Percentiles rank a stretch among this genome's conserved stretches.
These are phyloP conservation scores for Brotula barbata DNA, from an alignment of 2,797 vertebrate genomes.

Conservation along the genomic window DNA sequence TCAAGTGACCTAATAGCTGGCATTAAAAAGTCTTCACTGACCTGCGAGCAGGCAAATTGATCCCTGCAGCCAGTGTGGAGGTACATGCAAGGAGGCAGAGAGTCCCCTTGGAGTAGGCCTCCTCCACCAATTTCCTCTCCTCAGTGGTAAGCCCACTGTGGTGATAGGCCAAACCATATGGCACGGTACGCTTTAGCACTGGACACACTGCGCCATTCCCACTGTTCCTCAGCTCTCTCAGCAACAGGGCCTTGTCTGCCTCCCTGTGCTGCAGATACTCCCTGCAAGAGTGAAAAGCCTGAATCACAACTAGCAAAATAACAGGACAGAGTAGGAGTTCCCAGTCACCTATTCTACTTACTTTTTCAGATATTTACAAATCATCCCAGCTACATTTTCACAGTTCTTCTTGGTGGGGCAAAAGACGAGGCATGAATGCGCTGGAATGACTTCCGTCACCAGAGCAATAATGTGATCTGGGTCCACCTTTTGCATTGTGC, in stretches of 20 bases:
- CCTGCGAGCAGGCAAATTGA: conserved; percentile 96
- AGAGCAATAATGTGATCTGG: conserved; percentile 92
- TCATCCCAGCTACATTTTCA: conserved; percentile 93
- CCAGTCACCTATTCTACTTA: conserved; percentile 64
- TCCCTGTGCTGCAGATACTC: conserved; percentile 78
- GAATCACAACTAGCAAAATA: background rate
- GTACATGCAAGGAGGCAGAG: conserved; percentile 94
- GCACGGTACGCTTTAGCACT: conserved; percentile 83
- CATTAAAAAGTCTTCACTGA: conserved; percentile 36
- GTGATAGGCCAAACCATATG: conserved; percentile 91
- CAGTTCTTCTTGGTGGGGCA: conserved; percentile 98
- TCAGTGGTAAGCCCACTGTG: conserved; percentile 92
- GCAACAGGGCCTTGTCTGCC: conserved; percentile 81
- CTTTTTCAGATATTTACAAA: conserved; percentile 92
- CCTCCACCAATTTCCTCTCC: conserved; percentile 90
- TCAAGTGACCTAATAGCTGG: background rate
- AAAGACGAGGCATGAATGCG: conserved; percentile 92
- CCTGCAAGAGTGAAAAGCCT: conserved; percentile 65
- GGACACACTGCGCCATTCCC: conserved; percentile 87
- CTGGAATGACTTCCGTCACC: conserved; percentile 93
- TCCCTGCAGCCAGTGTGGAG: conserved; percentile 92
- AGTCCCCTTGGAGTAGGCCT: conserved; percentile 86
- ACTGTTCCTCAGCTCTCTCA: conserved; percentile 78
- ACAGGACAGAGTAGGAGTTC: rapidly evolving
- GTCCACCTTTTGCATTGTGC: conserved; percentile 86